Percentiles rank a stretch among this genome's conserved stretches.
Conservation (phyloP, 2,113 vertebrate genomes). For the Xenotilapia longispinis region DNA sequence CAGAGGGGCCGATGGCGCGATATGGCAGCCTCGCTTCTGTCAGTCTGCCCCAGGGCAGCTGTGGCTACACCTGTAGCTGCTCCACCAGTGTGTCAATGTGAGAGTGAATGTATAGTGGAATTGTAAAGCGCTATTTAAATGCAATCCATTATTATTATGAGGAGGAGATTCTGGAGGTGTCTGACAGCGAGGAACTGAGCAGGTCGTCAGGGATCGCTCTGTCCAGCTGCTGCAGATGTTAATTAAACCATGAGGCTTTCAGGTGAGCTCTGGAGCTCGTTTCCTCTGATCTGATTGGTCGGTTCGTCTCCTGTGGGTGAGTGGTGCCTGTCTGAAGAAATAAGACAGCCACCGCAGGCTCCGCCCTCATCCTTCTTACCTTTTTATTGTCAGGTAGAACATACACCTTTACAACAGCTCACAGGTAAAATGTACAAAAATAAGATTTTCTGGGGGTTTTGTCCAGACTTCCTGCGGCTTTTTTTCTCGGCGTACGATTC, state of each 20-base stretch:
- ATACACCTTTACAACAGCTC: slow-evolving; percentile 86
- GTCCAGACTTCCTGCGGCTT: slow-evolving; percentile 72
- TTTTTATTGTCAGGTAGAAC: slow-evolving; percentile 98
- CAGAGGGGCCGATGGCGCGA: neutral
- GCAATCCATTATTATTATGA: neutral
- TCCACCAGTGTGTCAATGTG: neutral
- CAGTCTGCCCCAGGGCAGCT: neutral
- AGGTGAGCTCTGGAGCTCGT: neutral
- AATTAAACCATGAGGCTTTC: neutral
- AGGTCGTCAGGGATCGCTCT: neutral
- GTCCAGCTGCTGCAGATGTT: neutral
- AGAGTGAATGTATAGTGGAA: neutral
- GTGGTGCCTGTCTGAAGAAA: neutral
- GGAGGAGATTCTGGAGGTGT: neutral
- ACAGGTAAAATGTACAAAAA: slow-evolving; percentile 97
- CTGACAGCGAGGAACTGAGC: neutral
- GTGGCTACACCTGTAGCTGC: neutral
- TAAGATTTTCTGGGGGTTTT: slow-evolving; percentile 79
- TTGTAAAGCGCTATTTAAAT: neutral
- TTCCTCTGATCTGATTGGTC: neutral
- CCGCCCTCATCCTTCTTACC: slow-evolving; percentile 80
- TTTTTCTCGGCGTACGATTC: slow-evolving; percentile 26
- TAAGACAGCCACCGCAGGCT: neutral
- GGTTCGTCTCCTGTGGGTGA: neutral
- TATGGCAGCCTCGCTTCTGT: rapidly evolving